phyloP scores from a whole-genome alignment of 2,888 invertebrate genomes.

The Conchocele bisecta region DNA sequence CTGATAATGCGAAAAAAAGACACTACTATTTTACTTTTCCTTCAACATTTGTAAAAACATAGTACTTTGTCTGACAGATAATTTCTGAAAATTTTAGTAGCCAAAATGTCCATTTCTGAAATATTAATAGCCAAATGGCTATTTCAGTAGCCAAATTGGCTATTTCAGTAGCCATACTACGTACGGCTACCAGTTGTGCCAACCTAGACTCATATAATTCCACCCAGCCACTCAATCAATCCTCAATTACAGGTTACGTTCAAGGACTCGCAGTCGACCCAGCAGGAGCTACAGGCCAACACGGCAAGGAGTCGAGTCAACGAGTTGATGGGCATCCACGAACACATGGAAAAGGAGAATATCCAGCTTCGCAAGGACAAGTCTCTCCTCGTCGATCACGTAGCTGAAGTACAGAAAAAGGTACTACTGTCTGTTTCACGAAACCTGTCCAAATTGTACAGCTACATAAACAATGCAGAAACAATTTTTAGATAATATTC shows the following conservation, averaged over 20 bases:
- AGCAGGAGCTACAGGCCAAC: constrained; percentile 69
- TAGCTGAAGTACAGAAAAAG: constrained; percentile 80
- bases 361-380: constrained; percentile 79
- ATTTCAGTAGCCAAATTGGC: no score
- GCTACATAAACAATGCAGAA: not conserved
- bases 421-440: constrained; percentile 56
- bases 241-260: constrained; percentile 58
- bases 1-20: no score
- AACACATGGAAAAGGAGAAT: constrained; percentile 71
- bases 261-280: constrained; percentile 60
- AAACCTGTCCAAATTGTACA: not conserved
- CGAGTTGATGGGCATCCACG: constrained; percentile 72
- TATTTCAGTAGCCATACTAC: no score
- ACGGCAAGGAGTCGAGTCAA: constrained; percentile 70
- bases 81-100: no score
- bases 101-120: no score
- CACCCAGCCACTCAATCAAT: not conserved
- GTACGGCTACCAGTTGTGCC: no score
- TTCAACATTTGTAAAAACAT: no score
- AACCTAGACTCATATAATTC: no score
- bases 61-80: no score
- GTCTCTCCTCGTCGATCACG: constrained; percentile 79
- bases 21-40: no score
- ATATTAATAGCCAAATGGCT: no score
- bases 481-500: not conserved